Base-by-base conservation (phyloP, 2,797 vertebrate genomes). In the Cetoscarus ocellatus region DNA sequence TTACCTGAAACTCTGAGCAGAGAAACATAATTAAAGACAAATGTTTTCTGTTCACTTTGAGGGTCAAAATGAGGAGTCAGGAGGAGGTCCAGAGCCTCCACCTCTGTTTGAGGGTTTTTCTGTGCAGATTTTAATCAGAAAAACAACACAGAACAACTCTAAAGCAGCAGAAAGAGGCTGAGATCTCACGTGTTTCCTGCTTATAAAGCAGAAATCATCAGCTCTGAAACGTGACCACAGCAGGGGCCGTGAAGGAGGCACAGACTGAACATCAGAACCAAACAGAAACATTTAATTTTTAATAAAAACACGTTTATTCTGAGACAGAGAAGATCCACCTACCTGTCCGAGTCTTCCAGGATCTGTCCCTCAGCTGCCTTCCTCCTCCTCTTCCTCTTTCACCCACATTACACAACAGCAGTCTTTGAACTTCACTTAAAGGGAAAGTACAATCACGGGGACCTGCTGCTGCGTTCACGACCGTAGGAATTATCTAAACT, bases 401-500 rank as follows among this genome's bases (percentile, higher is more conserved):
- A 73, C 69, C 80, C 59, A 67, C 7, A 77, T 87, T 79, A 80
- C 75, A 10, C 75, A 73, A 79, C 75, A 45, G 6, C 75, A 45
- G 6, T 1, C 60, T 81, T 83, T 85, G 36, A 87, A 77, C 62
- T 9, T 14, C 40, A 9, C 8, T 85, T 85, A 86, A 87, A 87
- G 82, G 56, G 60, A 13, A 38, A 59, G 72, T 36, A 34, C 70
- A 54, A 14, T n/a, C 10, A 36, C 1, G 27, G 4, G 1, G 0
- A 17, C 1, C 45, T 10, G 38, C 38, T 58, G 84, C 35, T 72
- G 75, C 77, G 19, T 88, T 88, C 63, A 84, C 0, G 72, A 19
- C 49, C 15, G 58, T 60, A 14, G 48, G 73, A 63, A 27, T 55
- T 13, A 14, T 10, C 6, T 7, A 8, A 0, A 0, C 0, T 11